Percentiles rank a stretch among this genome's conserved stretches.
Evolutionary conservation across 2,113 vertebrate species (phyloP).

Genomic region (Etheostoma cragini): DNA sequence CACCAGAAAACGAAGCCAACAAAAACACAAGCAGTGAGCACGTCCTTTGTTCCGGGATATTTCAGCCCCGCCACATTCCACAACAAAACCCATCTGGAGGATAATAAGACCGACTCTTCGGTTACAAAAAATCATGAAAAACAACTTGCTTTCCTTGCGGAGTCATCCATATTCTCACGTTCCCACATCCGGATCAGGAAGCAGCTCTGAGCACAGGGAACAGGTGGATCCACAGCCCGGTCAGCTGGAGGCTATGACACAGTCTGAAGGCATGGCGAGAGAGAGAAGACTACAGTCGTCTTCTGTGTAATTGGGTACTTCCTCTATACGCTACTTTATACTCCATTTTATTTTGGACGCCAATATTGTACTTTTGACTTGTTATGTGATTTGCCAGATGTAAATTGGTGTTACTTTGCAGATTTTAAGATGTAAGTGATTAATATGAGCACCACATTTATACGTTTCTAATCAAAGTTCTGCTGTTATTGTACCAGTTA

Average conservation of each 20-base stretch:
- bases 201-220: conserved; percentile 64
- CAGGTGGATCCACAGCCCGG: conserved; percentile 67
- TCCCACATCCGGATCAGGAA: conserved; percentile 72
- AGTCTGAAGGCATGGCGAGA: not conserved
- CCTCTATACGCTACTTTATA: no score
- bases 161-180: conserved; percentile 69
- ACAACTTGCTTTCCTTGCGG: conserved; percentile 61
- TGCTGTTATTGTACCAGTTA: no score
- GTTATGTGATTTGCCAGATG: no score
- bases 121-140: conserved; percentile 1
- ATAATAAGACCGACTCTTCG: conserved; percentile 41
- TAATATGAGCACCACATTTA: no score
- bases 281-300: not conserved
- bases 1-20: conserved; percentile 45
- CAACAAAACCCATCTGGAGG: conserved; percentile 57
- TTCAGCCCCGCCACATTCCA: conserved; percentile 57
- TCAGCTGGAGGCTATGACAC: conserved; percentile 31
- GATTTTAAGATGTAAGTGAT: no score
- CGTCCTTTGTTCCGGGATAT: conserved; percentile 49
- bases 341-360: not conserved
- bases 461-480: no score
- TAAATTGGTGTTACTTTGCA: no score
- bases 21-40: conserved; percentile 29
- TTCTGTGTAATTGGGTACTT: no score
- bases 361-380: not conserved